Evolutionary conservation across 2,797 vertebrate genomes (phyloP).

Genomic region (Diglossa cyanea): DNA sequence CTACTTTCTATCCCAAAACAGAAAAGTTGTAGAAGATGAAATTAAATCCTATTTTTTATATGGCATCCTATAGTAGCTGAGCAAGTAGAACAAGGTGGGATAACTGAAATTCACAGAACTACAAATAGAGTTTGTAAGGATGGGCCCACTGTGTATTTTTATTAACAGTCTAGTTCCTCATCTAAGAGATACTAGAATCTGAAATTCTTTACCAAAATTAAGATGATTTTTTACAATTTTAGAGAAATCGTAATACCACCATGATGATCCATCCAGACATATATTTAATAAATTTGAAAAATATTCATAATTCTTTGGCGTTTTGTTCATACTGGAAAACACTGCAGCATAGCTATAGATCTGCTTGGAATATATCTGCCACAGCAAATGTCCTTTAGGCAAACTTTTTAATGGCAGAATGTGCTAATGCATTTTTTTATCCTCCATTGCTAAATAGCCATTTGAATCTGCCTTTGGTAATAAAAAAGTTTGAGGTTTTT

Average conservation of each 20-base stretch:
- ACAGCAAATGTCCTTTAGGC: not conserved
- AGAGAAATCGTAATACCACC: not conserved
- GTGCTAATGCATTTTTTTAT: not conserved
- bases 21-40: not conserved
- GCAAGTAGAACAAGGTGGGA: not conserved
- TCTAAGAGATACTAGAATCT: conserved; percentile 13
- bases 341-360: not conserved
- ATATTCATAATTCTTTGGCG: not conserved
- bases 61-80: not conserved
- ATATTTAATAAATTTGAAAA: conserved; percentile 13
- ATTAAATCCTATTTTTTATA: not conserved
- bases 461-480: not conserved
- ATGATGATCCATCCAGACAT: not conserved
- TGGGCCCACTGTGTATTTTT: not conserved
- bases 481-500: not conserved
- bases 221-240: conserved; percentile 7
- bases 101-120: not conserved
- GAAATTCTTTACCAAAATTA: conserved; percentile 21
- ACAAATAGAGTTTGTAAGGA: not conserved
- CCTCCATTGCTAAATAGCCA: not conserved
- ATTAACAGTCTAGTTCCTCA: not conserved
- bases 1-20: not conserved
- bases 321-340: not conserved
- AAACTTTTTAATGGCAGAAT: not conserved
- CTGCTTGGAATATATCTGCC: not conserved